A percentile compares a stretch with the other conserved stretches of the same genome.
Conservation (phyloP, 2,113 vertebrate species). For the Vicugna pacos region DNA sequence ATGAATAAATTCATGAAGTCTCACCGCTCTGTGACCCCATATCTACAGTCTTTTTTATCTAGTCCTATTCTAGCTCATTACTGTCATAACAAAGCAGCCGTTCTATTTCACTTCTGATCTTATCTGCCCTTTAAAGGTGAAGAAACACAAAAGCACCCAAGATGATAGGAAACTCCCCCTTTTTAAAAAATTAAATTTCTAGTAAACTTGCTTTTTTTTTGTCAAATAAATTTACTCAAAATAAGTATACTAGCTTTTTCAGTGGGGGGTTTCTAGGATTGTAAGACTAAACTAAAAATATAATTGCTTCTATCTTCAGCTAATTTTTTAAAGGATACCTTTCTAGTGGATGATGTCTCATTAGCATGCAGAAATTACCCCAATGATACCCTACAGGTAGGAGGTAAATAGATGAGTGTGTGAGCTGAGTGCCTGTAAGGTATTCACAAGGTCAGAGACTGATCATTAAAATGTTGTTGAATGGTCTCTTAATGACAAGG, state of each 20-base stretch:
- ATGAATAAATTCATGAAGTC: slow-evolving; percentile 72
- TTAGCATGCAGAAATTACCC: neutral
- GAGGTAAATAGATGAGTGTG: neutral
- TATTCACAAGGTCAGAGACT: neutral
- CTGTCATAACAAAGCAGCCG: neutral
- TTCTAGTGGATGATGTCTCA: neutral
- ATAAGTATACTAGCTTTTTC: neutral
- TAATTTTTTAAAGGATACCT: neutral
- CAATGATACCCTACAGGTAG: neutral
- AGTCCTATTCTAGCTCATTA: slow-evolving; percentile 45
- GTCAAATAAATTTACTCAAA: neutral
- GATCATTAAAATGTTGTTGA: neutral
- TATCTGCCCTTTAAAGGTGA: slow-evolving; percentile 34
- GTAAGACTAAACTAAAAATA: neutral
- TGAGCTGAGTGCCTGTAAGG: neutral
- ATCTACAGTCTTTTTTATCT: slow-evolving; percentile 16
- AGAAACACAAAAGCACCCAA: neutral
- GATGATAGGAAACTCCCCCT: neutral
- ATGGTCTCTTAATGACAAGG: neutral
- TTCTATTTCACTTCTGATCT: slow-evolving; percentile 41
- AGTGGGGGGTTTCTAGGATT: neutral
- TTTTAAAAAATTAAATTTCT: neutral
- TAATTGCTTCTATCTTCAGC: neutral
- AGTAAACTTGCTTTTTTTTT: neutral
- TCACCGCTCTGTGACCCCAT: slow-evolving; percentile 27